Conservation (phyloP, 2,113 vertebrate genomes). For the Agelaius phoeniceus region DNA sequence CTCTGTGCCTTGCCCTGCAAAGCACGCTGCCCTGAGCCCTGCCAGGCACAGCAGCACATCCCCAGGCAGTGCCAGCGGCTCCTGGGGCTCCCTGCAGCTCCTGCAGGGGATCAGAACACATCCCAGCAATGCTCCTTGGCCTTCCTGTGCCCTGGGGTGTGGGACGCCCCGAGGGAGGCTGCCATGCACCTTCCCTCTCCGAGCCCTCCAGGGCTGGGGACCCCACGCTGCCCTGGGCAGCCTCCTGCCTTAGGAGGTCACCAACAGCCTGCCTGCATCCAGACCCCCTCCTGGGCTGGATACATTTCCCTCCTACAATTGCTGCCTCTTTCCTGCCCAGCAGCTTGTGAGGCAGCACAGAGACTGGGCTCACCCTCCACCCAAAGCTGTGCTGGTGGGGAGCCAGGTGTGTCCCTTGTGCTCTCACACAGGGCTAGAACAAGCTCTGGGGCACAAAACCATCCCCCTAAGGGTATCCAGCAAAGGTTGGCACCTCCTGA, state of each 20-base stretch:
- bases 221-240: neutral
- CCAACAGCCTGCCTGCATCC: neutral
- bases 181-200: neutral
- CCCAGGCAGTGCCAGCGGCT: neutral
- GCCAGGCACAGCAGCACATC: neutral
- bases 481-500: too few relatives aligned
- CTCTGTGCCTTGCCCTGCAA: neutral
- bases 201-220: neutral
- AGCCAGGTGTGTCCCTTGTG: too few relatives aligned
- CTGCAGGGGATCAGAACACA: rapidly evolving
- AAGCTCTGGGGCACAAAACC: neutral
- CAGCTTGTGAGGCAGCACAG: rapidly evolving
- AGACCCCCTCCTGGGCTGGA: neutral
- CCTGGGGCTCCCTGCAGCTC: neutral
- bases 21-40: neutral
- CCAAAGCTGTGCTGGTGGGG: neutral
- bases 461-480: neutral
- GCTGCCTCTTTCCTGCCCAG: neutral
- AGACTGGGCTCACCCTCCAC: neutral
- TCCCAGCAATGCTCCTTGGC: neutral
- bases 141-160: neutral
- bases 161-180: neutral
- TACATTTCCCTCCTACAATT: rapidly evolving
- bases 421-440: neutral
- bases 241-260: neutral